A percentile compares a stretch with the other conserved stretches of the same genome.
These are phyloP conservation scores for Drosophila prosaltans DNA, from an alignment of 1,140 invertebrate genomes.

Conservation along the genomic window DNA sequence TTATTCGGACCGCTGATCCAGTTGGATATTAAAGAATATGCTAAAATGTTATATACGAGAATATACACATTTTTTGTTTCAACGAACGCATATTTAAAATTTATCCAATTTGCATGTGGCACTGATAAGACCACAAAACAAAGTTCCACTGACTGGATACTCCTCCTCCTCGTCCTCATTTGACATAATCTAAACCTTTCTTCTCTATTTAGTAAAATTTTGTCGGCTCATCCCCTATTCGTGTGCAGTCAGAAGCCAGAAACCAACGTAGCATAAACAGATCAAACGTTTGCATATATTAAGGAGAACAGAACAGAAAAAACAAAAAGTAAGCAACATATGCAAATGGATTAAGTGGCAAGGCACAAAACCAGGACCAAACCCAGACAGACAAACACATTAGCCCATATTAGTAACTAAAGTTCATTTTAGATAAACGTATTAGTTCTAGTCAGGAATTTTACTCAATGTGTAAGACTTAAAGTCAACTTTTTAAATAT, in stretches of 20 bases:
- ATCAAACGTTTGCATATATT: slow-evolving; percentile 73
- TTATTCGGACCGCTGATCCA: too few species aligned
- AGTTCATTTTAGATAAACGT: slow-evolving; percentile 8
- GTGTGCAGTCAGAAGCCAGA: slow-evolving; percentile 41
- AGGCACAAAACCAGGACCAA: slow-evolving; percentile 28
- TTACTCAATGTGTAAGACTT: neutral
- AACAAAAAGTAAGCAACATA: slow-evolving; percentile 20
- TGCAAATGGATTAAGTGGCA: slow-evolving; percentile 33
- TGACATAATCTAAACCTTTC: slow-evolving; percentile 2
- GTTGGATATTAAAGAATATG: neutral
- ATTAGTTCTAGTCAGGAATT: neutral
- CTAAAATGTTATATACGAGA: neutral
- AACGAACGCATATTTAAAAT: slow-evolving; percentile 41
- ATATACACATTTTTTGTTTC: too few species aligned
- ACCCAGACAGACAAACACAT: slow-evolving; percentile 37
- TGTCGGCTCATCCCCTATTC: neutral
- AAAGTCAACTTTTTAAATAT: slow-evolving; percentile 10
- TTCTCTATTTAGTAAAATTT: neutral
- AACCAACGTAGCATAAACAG: slow-evolving; percentile 65
- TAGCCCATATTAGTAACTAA: slow-evolving; percentile 31
- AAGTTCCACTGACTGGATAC: slow-evolving; percentile 4
- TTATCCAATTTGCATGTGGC: slow-evolving; percentile 60
- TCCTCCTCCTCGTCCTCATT: neutral
- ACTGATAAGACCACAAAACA: slow-evolving; percentile 51
- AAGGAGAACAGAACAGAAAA: neutral